phyloP scores from a whole-genome alignment of 2,797 vertebrate genomes.

The Bryconaethiops microstoma region DNA sequence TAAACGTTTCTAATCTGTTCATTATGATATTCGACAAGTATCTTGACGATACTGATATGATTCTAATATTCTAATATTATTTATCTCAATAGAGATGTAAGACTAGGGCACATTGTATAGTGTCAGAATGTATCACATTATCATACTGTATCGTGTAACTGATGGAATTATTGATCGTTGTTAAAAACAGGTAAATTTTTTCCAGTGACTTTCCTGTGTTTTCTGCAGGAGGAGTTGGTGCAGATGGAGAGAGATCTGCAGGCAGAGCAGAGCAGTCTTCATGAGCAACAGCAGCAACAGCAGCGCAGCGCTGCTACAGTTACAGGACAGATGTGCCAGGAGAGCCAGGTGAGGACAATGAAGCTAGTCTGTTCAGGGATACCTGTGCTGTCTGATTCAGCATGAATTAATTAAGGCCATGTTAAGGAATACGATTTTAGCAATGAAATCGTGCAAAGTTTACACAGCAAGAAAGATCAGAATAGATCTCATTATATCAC shows the following conservation, averaged over 20 bases:
- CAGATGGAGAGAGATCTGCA: slow-evolving; percentile 84
- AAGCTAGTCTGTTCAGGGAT: not conserved
- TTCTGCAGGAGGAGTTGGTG: slow-evolving; percentile 86
- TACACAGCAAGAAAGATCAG: no score
- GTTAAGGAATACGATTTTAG: not conserved
- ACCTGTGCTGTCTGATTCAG: not conserved
- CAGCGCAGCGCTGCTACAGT: slow-evolving; percentile 90
- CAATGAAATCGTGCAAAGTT: not conserved
- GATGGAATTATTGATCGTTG: no score
- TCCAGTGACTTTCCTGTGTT: slow-evolving; percentile 15
- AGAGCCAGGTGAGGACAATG: slow-evolving; percentile 87
- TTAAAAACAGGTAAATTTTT: no score
- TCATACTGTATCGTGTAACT: no score
- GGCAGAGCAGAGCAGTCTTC: slow-evolving; percentile 83
- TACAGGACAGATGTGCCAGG: slow-evolving; percentile 94
- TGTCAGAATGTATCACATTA: no score
- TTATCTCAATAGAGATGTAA: no score
- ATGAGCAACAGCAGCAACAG: slow-evolving; percentile 88
- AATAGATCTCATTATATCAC: no score
- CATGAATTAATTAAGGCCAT: not conserved
- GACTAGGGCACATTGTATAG: no score
- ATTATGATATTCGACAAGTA: no score
- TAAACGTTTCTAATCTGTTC: no score
- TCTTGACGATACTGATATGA: no score
- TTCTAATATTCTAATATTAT: no score